phyloP scores from a whole-genome alignment of 2,888 invertebrate species.

The Theodoxus fluviatilis region DNA sequence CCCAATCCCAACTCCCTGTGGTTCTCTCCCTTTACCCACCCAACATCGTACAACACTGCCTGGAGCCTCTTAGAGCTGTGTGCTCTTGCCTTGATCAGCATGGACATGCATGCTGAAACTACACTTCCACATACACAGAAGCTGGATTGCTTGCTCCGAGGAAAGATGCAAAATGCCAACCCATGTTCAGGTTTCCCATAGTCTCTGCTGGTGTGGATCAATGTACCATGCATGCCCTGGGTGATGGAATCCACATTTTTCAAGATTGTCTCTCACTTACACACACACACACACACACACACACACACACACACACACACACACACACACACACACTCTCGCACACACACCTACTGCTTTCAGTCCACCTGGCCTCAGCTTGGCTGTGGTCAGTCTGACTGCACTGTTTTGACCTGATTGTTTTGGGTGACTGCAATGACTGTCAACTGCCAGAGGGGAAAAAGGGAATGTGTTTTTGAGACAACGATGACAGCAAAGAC shows the following conservation, averaged over 20 bases:
- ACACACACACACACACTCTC: neutral
- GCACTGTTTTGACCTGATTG: too few species aligned
- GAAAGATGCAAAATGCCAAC: neutral
- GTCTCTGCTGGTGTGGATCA: too few species aligned
- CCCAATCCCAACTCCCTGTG: conserved; percentile 20
- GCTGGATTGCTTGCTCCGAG: neutral
- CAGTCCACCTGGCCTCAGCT: neutral
- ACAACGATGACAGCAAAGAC: neutral
- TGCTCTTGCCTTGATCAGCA: too few species aligned
- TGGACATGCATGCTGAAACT: too few species aligned
- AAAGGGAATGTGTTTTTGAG: neutral
- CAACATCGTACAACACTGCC: neutral
- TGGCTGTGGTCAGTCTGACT: neutral
- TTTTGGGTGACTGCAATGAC: too few species aligned
- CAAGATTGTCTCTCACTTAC: neutral
- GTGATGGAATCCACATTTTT: too few species aligned
- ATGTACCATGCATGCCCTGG: too few species aligned
- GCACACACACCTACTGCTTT: neutral
- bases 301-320: conserved; percentile 1
- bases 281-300: neutral
- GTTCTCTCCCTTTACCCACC: neutral
- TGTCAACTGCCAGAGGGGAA: too few species aligned
- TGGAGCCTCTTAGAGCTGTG: too few species aligned
- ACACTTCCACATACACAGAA: too few species aligned
- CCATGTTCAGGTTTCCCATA: neutral